Evolutionary conservation across 2,113 vertebrate species (phyloP).

Genomic region (Ciconia stormi): DNA sequence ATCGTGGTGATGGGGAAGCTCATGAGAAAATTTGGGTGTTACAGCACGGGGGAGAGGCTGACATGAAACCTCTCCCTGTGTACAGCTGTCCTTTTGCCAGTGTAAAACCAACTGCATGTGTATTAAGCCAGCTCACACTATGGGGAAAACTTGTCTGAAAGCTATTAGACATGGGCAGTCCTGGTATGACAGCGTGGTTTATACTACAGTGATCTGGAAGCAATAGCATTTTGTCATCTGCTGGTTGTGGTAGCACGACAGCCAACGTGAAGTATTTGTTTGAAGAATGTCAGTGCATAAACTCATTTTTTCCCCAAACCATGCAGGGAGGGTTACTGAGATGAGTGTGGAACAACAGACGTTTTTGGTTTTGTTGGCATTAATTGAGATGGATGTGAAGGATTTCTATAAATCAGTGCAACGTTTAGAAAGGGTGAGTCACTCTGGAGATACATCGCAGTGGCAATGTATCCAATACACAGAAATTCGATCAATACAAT

Average conservation of each 20-base stretch:
- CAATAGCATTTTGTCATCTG: not conserved
- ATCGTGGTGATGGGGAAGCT: fast-evolving
- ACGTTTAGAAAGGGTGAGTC: not conserved
- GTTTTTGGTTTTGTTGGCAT: not conserved
- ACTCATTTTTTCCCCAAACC: not conserved
- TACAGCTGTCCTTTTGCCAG: no score
- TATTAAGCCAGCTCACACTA: not conserved
- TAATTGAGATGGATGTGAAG: not conserved
- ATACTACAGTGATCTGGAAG: not conserved
- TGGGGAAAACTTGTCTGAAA: not conserved
- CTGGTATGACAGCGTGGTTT: not conserved
- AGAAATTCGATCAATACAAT: not conserved
- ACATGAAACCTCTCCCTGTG: not conserved
- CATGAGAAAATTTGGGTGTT: not conserved
- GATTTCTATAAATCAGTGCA: not conserved
- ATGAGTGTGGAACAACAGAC: not conserved
- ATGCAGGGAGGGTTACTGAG: not conserved
- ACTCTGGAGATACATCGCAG: not conserved
- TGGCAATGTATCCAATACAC: no score
- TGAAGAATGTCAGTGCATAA: not conserved
- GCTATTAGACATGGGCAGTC: not conserved
- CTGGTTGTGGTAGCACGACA: not conserved
- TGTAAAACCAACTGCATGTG: not conserved
- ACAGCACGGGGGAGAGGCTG: not conserved
- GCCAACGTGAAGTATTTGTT: fast-evolving